Conservation (phyloP, 2,797 vertebrate genomes). For the Astyanax mexicanus region DNA sequence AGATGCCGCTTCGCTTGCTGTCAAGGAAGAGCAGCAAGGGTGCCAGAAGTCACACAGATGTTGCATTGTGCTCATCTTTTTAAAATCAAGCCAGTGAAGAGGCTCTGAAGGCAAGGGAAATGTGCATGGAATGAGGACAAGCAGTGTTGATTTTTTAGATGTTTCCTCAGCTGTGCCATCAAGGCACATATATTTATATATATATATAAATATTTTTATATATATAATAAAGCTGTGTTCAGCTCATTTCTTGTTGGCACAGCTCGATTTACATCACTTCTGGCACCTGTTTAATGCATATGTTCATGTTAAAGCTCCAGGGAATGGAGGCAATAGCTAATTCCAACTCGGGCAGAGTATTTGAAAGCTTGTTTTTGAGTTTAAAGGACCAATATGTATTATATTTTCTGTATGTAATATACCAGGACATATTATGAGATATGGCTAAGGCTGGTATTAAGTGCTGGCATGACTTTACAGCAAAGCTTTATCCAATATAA, state of each 20-base stretch:
- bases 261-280: conserved; percentile 65
- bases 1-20: conserved; percentile 51
- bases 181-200: conserved; percentile 43
- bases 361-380: not conserved
- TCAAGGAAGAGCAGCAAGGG: conserved; percentile 44
- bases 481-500: too few relatives aligned
- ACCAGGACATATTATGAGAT: too few relatives aligned
- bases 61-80: conserved; percentile 56
- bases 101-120: conserved; percentile 39
- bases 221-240: conserved; percentile 63
- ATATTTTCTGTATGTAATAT: too few relatives aligned
- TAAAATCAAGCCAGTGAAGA: conserved; percentile 41
- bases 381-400: conserved; percentile 2
- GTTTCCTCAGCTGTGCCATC: conserved; percentile 64
- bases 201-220: conserved; percentile 22
- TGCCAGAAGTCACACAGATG: conserved; percentile 62
- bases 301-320: conserved; percentile 2
- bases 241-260: conserved; percentile 34
- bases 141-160: conserved; percentile 60
- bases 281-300: conserved; percentile 56
- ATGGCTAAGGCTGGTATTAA: too few relatives aligned
- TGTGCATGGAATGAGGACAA: conserved; percentile 63
- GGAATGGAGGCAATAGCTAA: not conserved
- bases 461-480: too few relatives aligned
- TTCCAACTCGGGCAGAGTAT: not conserved